Base-by-base conservation (phyloP, 2,113 vertebrate species). In the Pteropus alecto region DNA sequence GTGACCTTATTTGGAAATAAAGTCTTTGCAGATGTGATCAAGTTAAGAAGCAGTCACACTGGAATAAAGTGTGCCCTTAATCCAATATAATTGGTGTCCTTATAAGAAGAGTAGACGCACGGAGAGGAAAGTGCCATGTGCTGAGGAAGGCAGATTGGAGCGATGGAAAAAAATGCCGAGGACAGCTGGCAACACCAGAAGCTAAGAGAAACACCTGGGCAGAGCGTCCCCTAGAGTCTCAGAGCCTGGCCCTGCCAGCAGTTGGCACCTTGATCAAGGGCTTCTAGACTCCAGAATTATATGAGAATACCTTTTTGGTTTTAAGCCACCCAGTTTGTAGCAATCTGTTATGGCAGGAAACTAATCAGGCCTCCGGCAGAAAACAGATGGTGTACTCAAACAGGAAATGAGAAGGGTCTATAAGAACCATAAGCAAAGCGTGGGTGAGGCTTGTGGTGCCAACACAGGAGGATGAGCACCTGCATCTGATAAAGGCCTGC, bases 401-500 rank as follows among this genome's bases (percentile, higher is more conserved):
- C 0, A 0, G 16, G 60, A 76, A 14, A 56, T 46, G 38, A 94
- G 68, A 18, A 7, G 22, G 3, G 12, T 24, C 70, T 68, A 12
- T 18, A 24, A 81, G 41, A 38, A 33, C 41, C 33, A 11, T 3
- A 28, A n/a, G 63, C 33, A 78, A 46, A 11, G 30, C 2, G n/a
- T 54, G 54, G 26, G 38, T 46, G 41, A 60, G 41, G 48, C 24
- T 19, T 6, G 4, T 22, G 38, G 54, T 15, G 41, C 18, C 24
- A 9, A n/a, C 33, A 24, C 2, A 0, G 15, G 3, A 54, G 1
- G 3, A 4, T 33, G 24, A 33, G 61, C 71, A 26, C 46, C 7
- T 5, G 30, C 28, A 2, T 15, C 65, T 56, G n/a, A 33, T 15
- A 15, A 18, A 54, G 35, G 28, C 79, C 51, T 35, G 3, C 63